Base-by-base conservation (phyloP, 2,888 invertebrate genomes). In the Xestia rhomboidea region DNA sequence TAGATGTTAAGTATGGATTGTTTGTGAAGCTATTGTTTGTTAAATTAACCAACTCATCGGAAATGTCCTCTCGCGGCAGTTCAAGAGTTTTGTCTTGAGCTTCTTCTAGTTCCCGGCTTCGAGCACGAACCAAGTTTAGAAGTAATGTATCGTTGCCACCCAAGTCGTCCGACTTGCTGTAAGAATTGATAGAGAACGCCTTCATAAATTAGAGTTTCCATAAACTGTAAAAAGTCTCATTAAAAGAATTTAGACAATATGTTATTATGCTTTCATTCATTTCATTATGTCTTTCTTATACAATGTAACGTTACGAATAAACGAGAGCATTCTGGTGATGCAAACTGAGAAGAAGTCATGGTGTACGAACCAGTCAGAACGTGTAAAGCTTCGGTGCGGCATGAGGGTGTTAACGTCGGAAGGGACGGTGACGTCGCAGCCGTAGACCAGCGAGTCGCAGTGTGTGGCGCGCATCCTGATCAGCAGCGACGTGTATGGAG, bases 61-160 rank as follows among this genome's bases (percentile, higher is more conserved):
- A 89, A 41, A 82, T 76, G 57, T 95, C 93, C 3, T 95, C 94
- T 30, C 81, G 77, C 0, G 93, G 93, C 71, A 95, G 80, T 0
- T 93, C 90, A 2, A 94, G 86, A 0, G 93, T 91, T 69, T 92
- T 91, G 63, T 94, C 94, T 69, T 91, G 90, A 2, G 91, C 88
- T 83, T 95, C 94, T 57, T 91, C 88, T n/a, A 88, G 49, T 68
- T 94, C 94, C 27, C 88, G 91, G 79, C 93, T 94, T 69, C 91
- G 92, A 8, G 93, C 94, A 27, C 96, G 94, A 54, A 96, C 95
- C 95, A 96, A 94, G 66, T 96, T 92, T 62, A 96, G 87, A 4
- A 96, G 91, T 73, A 92, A 73, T 2, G 95, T 96, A 15, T 94
- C 95, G 74, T 93, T 90, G 2, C 91, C 91, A 15, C 93, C 93